Percentiles rank a stretch among this genome's conserved stretches.
Evolutionary conservation across 2,888 invertebrate species (phyloP).

Genomic region (Trissoscelio sp.): DNA sequence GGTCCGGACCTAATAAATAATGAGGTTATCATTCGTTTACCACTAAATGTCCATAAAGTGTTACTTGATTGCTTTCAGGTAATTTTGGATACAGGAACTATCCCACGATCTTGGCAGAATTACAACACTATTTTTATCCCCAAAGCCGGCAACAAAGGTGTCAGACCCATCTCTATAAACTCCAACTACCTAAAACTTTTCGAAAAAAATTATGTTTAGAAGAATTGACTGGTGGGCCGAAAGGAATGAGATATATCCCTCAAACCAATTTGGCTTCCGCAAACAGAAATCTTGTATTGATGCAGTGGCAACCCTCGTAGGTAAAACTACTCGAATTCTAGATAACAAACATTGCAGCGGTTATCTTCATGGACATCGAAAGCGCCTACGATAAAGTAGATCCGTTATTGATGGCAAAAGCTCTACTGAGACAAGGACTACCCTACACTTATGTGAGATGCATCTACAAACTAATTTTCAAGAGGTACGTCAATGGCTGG

Average conservation of each 20-base stretch:
- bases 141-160: constrained; percentile 1
- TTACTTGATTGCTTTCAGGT: constrained; percentile 11
- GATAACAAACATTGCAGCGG: background rate
- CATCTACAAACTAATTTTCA: background rate
- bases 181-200: constrained; percentile 31
- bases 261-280: constrained; percentile 2
- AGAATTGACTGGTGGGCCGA: constrained; percentile 11
- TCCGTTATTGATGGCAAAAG: background rate
- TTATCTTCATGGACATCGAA: background rate
- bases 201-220: constrained; percentile 28
- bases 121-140: constrained; percentile 43
- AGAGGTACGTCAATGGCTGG: background rate
- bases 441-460: background rate
- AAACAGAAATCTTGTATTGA: too few relatives aligned
- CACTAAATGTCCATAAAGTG: background rate
- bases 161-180: constrained; percentile 38
- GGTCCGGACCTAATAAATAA: constrained; percentile 33
- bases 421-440: background rate
- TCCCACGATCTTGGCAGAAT: constrained; percentile 1
- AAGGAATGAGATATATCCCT: background rate
- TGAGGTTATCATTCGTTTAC: constrained; percentile 6
- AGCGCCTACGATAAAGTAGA: background rate
- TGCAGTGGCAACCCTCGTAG: too few relatives aligned
- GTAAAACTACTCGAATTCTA: background rate
- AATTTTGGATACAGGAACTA: background rate